Percentiles rank a stretch among this genome's conserved stretches.
Evolutionary conservation across 1,140 invertebrate species (phyloP).

Genomic region (Solenopsis invicta): DNA sequence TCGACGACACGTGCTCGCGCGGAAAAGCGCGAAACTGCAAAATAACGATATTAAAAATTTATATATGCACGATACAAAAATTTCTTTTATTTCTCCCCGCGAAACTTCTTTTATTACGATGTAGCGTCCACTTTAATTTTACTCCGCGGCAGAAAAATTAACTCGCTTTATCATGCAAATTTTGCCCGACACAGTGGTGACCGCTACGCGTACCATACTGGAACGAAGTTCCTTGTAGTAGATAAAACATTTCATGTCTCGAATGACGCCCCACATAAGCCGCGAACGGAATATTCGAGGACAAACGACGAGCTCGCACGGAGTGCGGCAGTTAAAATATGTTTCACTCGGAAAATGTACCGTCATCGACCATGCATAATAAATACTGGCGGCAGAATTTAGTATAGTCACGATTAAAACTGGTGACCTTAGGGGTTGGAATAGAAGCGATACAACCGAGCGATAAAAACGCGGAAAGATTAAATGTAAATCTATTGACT

Average conservation of each 20-base stretch:
- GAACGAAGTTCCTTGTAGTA: slow-evolving; percentile 17
- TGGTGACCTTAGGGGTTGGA: neutral
- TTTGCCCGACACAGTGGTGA: neutral
- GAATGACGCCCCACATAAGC: neutral
- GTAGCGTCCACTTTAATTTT: slow-evolving; percentile 51
- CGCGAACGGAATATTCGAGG: slow-evolving; percentile 36
- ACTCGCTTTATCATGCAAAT: slow-evolving; percentile 57
- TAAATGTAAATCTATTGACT: neutral
- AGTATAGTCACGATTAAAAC: slow-evolving; percentile 16
- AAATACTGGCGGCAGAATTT: slow-evolving; percentile 25
- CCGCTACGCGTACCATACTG: neutral
- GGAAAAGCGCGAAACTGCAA: neutral
- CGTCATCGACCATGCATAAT: slow-evolving; percentile 32
- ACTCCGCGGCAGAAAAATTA: slow-evolving; percentile 40
- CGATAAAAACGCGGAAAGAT: neutral
- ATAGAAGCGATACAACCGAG: neutral
- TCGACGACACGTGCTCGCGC: slow-evolving; percentile 1
- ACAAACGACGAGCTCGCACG: neutral
- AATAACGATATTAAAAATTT: slow-evolving; percentile 29
- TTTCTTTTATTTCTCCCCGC: neutral
- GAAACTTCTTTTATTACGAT: slow-evolving; percentile 37
- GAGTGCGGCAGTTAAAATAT: slow-evolving; percentile 1
- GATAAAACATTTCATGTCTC: slow-evolving; percentile 18
- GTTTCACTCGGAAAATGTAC: slow-evolving; percentile 30
- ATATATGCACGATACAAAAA: slow-evolving; percentile 17